These are phyloP conservation scores for Drosophila kambysellisi DNA, from an alignment of 2,888 invertebrate species.

Conservation along the genomic window DNA sequence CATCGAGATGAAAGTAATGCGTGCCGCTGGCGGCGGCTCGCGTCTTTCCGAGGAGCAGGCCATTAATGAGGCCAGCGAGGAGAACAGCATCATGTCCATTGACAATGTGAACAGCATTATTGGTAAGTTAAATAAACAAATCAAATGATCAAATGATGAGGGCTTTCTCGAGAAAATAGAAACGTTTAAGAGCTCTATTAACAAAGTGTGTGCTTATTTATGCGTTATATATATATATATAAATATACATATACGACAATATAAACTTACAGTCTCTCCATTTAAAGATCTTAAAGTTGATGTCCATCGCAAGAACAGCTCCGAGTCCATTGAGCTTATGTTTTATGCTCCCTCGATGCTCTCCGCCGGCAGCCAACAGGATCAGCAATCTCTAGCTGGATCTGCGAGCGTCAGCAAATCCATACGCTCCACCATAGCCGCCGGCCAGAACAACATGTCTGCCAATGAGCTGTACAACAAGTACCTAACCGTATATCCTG, in stretches of 20 bases:
- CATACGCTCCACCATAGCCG: constrained; percentile 61
- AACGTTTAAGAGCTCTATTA: too few relatives aligned
- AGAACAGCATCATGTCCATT: constrained; percentile 85
- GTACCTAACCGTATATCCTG: constrained; percentile 83
- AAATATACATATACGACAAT: neutral
- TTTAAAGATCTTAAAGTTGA: constrained; percentile 94
- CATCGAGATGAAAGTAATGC: constrained; percentile 92
- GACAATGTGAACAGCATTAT: constrained; percentile 89
- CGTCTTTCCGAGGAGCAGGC: constrained; percentile 88
- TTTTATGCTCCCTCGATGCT: constrained; percentile 85
- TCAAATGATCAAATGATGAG: neutral
- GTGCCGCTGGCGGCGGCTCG: constrained; percentile 86
- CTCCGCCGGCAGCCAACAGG: constrained; percentile 79
- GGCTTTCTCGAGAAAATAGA: neutral
- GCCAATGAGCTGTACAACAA: constrained; percentile 73
- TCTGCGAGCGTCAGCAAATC: constrained; percentile 79
- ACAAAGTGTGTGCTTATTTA: too few relatives aligned
- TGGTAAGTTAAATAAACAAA: constrained; percentile 84
- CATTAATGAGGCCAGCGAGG: constrained; percentile 84
- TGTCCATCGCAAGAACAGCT: constrained; percentile 96
- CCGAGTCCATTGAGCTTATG: constrained; percentile 93
- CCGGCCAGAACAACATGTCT: constrained; percentile 28
- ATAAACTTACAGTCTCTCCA: neutral
- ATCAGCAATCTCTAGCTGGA: constrained; percentile 81
- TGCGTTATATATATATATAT: too few relatives aligned